A percentile compares a stretch with the other conserved stretches of the same genome.
Conservation (phyloP, 2,113 vertebrate species). For the Laticauda laticaudata region DNA sequence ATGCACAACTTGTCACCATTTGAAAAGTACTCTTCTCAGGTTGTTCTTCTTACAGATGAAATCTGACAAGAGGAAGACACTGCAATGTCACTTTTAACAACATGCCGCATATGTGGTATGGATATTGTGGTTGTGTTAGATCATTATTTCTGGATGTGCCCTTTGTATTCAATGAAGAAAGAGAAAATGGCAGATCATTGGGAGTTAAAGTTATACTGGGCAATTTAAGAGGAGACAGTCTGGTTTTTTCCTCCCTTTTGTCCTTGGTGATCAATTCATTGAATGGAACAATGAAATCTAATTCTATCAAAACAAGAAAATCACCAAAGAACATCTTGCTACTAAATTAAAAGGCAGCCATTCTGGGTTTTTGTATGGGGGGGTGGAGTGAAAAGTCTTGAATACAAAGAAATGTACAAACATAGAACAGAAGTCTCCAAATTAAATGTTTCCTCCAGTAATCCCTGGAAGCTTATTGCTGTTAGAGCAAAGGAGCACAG, state of each 20-base stretch:
- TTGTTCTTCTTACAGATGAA: neutral
- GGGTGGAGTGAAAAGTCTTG: neutral
- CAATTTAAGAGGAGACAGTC: conserved; percentile 12
- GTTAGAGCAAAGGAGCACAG: neutral
- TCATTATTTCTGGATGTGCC: conserved; percentile 4
- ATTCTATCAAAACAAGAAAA: neutral
- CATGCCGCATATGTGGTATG: neutral
- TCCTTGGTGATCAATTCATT: neutral
- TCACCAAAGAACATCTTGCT: neutral
- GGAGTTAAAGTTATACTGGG: conserved; percentile 7
- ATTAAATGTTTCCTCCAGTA: neutral
- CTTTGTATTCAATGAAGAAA: neutral
- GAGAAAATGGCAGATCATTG: neutral
- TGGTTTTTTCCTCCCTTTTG: neutral
- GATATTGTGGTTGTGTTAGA: neutral
- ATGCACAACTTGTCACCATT: neutral
- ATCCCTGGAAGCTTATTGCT: neutral
- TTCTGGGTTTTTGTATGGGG: neutral
- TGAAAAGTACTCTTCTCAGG: neutral
- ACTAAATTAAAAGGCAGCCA: neutral
- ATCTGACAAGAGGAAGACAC: neutral
- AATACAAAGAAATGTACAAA: neutral
- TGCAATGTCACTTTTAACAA: neutral
- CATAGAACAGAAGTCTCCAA: neutral
- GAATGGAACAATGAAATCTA: neutral